These are phyloP conservation scores for Noctua pronuba DNA, from an alignment of 2,888 invertebrate species.

Conservation along the genomic window DNA sequence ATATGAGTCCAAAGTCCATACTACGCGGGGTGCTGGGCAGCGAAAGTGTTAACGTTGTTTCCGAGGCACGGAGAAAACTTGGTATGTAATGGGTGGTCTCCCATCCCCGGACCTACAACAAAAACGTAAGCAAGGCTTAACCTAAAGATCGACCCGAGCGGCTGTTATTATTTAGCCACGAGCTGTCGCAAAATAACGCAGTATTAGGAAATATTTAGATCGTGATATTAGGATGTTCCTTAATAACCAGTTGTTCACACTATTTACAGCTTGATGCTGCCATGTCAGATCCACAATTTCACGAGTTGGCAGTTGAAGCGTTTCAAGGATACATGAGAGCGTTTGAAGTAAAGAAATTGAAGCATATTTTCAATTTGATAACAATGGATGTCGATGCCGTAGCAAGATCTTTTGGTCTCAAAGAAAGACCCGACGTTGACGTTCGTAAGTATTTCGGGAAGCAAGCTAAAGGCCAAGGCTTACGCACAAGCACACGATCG, in stretches of 20 bases:
- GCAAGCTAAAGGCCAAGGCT: not conserved
- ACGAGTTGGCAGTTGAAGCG: conserved; percentile 97
- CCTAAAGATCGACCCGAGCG: too few relatives aligned
- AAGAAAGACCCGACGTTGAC: conserved; percentile 97
- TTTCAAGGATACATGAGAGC: conserved; percentile 98
- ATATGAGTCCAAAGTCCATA: too few relatives aligned
- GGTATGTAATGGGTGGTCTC: too few relatives aligned
- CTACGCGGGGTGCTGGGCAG: too few relatives aligned
- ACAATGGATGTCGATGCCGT: conserved; percentile 96
- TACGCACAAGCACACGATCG: not conserved
- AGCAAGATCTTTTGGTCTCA: conserved; percentile 97
- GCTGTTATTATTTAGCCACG: too few relatives aligned
- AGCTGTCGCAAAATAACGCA: not conserved
- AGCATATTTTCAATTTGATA: conserved; percentile 97
- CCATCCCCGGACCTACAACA: too few relatives aligned
- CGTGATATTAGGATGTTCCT: not conserved
- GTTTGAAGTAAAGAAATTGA: conserved; percentile 98
- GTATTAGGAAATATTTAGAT: not conserved
- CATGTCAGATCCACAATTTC: conserved; percentile 96
- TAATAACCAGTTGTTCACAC: not conserved
- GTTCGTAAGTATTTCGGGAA: conserved; percentile 90
- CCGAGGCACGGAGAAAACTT: too few relatives aligned
- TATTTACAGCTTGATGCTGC: conserved; percentile 96
- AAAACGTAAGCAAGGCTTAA: too few relatives aligned
- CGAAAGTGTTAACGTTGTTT: too few relatives aligned